phyloP scores from a whole-genome alignment of 1,140 invertebrate genomes.

The Acromyrmex charruanus region DNA sequence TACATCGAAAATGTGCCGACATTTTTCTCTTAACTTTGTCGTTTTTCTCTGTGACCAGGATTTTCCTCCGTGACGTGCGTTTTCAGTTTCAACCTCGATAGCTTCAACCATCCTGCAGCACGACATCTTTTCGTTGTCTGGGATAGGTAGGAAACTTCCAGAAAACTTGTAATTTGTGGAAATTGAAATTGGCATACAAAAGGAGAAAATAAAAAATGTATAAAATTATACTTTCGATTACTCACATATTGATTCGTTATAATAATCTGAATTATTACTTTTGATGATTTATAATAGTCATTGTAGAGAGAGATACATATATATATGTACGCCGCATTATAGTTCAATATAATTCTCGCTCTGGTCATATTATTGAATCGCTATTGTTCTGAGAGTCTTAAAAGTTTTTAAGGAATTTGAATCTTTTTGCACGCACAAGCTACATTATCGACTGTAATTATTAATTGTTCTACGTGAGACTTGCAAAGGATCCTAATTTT shows the following conservation, averaged over 20 bases:
- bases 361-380: neutral
- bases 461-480: neutral
- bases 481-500: conserved; percentile 22
- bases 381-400: neutral
- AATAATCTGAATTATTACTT: neutral
- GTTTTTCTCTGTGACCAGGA: conserved; percentile 13
- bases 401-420: neutral
- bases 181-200: neutral
- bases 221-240: neutral
- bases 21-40: conserved; percentile 35
- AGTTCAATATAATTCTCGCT: neutral
- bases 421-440: neutral
- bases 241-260: neutral
- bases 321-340: neutral
- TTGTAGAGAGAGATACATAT: neutral
- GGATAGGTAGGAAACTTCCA: neutral
- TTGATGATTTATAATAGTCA: neutral
- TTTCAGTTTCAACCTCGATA: conserved; percentile 39
- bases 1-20: conserved; percentile 63
- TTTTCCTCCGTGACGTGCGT: conserved; percentile 23
- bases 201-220: neutral
- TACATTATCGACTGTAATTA: neutral
- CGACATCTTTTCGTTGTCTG: neutral
- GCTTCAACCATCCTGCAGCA: neutral
- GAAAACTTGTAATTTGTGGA: conserved; percentile 17